Evolutionary conservation across 2,797 vertebrate genomes (phyloP).

Genomic region (Phoebastria nigripes): DNA sequence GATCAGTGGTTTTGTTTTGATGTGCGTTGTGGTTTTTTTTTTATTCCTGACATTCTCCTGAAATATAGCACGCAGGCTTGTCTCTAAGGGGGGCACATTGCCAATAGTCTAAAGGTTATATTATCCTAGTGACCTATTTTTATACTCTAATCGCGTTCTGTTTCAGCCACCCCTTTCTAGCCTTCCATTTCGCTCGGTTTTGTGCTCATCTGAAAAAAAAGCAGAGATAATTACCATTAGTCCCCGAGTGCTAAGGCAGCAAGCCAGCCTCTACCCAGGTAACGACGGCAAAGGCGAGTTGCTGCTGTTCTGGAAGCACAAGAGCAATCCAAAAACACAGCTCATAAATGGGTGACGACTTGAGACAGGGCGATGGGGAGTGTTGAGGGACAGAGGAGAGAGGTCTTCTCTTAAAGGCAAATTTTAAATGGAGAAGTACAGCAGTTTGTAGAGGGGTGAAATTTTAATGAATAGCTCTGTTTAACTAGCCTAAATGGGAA

Average conservation of each 20-base stretch:
- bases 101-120: constrained; percentile 67
- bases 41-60: constrained; percentile 57
- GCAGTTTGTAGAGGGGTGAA: not conserved
- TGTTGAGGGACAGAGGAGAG: not conserved
- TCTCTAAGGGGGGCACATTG: constrained; percentile 48
- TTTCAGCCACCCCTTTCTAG: constrained; percentile 32
- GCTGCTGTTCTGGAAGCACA: not conserved
- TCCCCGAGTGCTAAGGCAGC: not conserved
- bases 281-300: not conserved
- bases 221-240: not conserved
- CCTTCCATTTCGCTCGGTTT: constrained; percentile 9
- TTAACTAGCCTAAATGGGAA: constrained; percentile 45
- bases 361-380: not conserved
- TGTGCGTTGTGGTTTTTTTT: not conserved
- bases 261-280: not conserved
- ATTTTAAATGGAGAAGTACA: not conserved
- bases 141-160: constrained; percentile 37
- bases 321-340: not conserved
- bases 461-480: constrained; percentile 52
- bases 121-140: constrained; percentile 76
- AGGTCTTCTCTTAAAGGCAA: not conserved
- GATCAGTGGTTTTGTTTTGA: constrained; percentile 56
- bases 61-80: constrained; percentile 34
- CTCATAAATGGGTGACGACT: not conserved
- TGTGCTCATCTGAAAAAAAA: not conserved